Base-by-base conservation (phyloP, 1,140 invertebrate species). In the Apolygus lucorum region DNA sequence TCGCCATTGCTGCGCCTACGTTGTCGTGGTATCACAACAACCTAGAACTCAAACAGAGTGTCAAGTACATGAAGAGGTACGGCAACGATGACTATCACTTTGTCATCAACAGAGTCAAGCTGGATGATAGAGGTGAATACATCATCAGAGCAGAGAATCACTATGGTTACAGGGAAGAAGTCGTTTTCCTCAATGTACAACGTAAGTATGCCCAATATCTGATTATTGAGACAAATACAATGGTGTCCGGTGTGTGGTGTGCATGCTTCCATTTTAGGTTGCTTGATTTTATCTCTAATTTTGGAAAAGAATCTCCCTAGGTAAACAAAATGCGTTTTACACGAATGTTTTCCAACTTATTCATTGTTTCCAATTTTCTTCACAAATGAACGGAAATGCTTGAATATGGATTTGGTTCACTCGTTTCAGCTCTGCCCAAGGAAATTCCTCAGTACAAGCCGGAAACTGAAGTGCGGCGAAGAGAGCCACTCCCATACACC, bases 1-100 rank as follows among this genome's bases (percentile, higher is more conserved):
- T 99, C 75, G 95, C 95, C 4, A 88, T 92, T 69, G 95, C 96
- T 24, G 86, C 94, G 24, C 93, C 96, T 1, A 96, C 95, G 11
- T 84, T 99, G 34, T 93, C 92, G 24, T 99, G 98, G 98, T 93
- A 88, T 73, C 89, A 93, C 73, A 95, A 96, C 79, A 94, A 93
- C 77, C 84, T 87, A 73, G 95, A 98, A 76, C 81, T 99, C n/a
- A 85, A 90, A 67, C 97, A 99, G 81, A 97, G 95, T 74, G 95
- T 98, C 26, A 99, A 99, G 81, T 97, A 95, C 80, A 99, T 99
- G 96, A 99, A 99, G 82, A 87, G 96, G 73, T 99, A 99, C 77
- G 83, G 87, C 28, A 93, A 92, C 42, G 94, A 97, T 73, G 95
- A 99, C 78, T 99, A 96, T 78, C 95, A 95, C 75, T 96, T 99